phyloP scores from a whole-genome alignment of 2,888 invertebrate species.

The Diadegma fenestrale region DNA sequence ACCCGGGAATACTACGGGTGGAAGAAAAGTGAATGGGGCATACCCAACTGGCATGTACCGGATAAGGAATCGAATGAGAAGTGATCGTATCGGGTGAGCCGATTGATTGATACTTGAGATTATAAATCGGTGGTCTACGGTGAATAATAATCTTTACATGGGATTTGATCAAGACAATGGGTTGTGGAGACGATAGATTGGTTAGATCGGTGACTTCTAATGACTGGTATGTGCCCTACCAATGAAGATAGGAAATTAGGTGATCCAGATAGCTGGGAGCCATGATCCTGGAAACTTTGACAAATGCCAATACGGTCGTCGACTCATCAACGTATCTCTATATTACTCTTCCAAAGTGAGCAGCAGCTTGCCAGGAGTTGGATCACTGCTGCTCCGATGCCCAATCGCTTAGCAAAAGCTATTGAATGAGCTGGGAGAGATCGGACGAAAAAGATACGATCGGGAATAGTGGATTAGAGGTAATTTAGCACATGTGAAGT shows the following conservation, averaged over 20 bases:
- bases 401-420: background rate
- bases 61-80: conserved; percentile 41
- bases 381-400: conserved; percentile 6
- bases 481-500: conserved; percentile 10
- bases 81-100: conserved; percentile 10
- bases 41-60: conserved; percentile 2
- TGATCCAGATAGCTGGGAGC: conserved; percentile 54
- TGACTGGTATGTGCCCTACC: background rate
- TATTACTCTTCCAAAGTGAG: conserved; percentile 54
- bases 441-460: conserved; percentile 23
- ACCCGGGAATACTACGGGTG: background rate
- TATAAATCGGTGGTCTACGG: conserved; percentile 26
- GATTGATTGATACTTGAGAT: conserved; percentile 42
- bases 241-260: conserved; percentile 41
- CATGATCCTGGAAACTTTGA: conserved; percentile 51
- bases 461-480: conserved; percentile 36
- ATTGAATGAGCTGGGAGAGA: background rate
- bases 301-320: conserved; percentile 41
- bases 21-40: background rate
- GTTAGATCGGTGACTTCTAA: conserved; percentile 1
- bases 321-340: conserved; percentile 28
- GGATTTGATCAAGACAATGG: conserved; percentile 53
- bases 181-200: conserved; percentile 45
- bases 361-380: conserved; percentile 32
- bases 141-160: conserved; percentile 26